These are phyloP conservation scores for Thunnus albacares DNA, from an alignment of 2,797 vertebrate species.

Conservation along the genomic window DNA sequence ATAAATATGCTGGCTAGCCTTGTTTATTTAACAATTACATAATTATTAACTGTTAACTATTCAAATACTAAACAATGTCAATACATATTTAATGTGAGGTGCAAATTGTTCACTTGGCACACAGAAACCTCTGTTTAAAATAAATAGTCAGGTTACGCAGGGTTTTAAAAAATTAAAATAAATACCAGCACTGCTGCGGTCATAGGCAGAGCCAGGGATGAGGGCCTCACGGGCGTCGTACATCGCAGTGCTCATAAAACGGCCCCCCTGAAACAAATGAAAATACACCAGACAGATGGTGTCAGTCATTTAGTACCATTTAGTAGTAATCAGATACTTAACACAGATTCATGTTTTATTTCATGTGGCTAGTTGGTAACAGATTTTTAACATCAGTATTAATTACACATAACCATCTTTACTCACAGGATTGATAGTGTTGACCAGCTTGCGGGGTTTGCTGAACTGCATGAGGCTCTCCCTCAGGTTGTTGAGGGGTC, in stretches of 20 bases:
- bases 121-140: too few species aligned
- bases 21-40: too few species aligned
- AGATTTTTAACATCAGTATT: too few species aligned
- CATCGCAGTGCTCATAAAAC: slow-evolving; percentile 99
- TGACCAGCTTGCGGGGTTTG: slow-evolving; percentile 98
- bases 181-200: slow-evolving; percentile 93
- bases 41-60: too few species aligned
- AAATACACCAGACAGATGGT: slow-evolving; percentile 11
- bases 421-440: slow-evolving; percentile 98
- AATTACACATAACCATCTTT: neutral
- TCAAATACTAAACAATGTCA: too few species aligned
- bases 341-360: neutral
- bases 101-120: neutral
- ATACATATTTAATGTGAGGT: too few species aligned
- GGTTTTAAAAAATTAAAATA: neutral
- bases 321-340: neutral
- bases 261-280: slow-evolving; percentile 89
- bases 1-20: too few species aligned
- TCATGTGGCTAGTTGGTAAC: neutral
- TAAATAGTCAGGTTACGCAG: too few species aligned
- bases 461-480: slow-evolving; percentile 99
- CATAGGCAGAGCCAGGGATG: slow-evolving; percentile 97
- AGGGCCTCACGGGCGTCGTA: slow-evolving; percentile 98
- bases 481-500: slow-evolving; percentile 96
- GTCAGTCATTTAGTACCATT: neutral